Evolutionary conservation across 35 echinoderm and acorn worm species (phyloP).

Genomic region (Ophiothrix spiculata): DNA sequence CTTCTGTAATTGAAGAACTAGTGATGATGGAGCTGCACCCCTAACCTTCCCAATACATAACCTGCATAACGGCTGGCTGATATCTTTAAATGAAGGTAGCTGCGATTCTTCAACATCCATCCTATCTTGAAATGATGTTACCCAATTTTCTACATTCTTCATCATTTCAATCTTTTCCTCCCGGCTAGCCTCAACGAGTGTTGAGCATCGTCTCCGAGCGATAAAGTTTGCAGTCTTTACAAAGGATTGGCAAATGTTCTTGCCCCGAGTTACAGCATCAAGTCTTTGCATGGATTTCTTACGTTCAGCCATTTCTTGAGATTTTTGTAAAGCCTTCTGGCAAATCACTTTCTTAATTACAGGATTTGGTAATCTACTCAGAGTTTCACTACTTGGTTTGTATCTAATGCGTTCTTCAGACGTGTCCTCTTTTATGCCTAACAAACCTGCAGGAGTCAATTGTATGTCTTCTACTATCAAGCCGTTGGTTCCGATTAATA

Average conservation of each 20-base stretch:
- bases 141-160: not conserved
- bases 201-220: not conserved
- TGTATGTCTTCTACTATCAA: not conserved
- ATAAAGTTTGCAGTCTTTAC: not conserved
- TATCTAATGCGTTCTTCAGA: not conserved
- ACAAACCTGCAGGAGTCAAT: not conserved
- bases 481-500: not conserved
- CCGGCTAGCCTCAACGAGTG: not conserved
- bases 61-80: not conserved
- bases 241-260: not conserved
- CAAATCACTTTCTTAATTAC: no score
- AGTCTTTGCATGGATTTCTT: not conserved
- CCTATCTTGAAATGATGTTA: not conserved
- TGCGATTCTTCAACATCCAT: not conserved
- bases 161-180: not conserved
- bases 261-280: not conserved
- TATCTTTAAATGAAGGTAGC: not conserved
- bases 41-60: not conserved
- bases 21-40: not conserved
- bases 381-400: not conserved
- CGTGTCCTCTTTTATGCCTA: not conserved
- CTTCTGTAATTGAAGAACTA: slow-evolving; percentile 1
- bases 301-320: no score
- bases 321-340: no score
- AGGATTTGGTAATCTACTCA: no score